Conservation (phyloP, 2,797 vertebrate species). For the Phoxinus dragarum region DNA sequence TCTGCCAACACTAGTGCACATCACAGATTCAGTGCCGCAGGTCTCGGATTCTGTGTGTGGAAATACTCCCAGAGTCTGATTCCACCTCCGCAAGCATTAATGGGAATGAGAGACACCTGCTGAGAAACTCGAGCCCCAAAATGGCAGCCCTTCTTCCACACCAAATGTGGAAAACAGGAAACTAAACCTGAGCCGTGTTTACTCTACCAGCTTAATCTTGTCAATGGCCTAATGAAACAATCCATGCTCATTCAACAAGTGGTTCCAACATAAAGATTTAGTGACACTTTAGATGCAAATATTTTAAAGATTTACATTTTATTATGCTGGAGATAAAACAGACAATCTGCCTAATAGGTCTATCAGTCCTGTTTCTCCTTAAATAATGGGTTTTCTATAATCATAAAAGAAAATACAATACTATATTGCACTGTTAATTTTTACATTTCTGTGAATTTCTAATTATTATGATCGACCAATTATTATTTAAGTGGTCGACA, state of each 20-base stretch:
- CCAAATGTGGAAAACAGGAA: slow-evolving; percentile 52
- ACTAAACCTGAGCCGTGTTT: slow-evolving; percentile 41
- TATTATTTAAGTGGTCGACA: no score
- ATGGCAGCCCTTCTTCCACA: slow-evolving; percentile 53
- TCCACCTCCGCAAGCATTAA: slow-evolving; percentile 68
- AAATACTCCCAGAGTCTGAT: slow-evolving; percentile 67
- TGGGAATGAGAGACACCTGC: slow-evolving; percentile 70
- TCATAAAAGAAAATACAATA: background rate
- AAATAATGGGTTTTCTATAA: background rate
- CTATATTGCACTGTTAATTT: background rate
- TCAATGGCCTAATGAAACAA: slow-evolving; percentile 27
- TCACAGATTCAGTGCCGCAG: slow-evolving; percentile 60
- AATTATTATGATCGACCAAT: background rate
- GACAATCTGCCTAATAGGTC: background rate
- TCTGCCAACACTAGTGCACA: slow-evolving; percentile 70
- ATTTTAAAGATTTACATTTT: background rate
- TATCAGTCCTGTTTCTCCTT: background rate
- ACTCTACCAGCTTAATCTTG: slow-evolving; percentile 21
- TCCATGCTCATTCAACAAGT: slow-evolving; percentile 52
- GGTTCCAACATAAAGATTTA: background rate
- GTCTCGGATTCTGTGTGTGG: slow-evolving; percentile 33
- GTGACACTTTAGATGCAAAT: background rate
- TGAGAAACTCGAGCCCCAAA: slow-evolving; percentile 62
- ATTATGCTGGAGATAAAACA: background rate
- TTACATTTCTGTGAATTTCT: background rate